Evolutionary conservation across 2,888 invertebrate species (phyloP), one percentile per base, ranked within the genome.

Genomic region (Onthophagus sagittarius): DNA sequence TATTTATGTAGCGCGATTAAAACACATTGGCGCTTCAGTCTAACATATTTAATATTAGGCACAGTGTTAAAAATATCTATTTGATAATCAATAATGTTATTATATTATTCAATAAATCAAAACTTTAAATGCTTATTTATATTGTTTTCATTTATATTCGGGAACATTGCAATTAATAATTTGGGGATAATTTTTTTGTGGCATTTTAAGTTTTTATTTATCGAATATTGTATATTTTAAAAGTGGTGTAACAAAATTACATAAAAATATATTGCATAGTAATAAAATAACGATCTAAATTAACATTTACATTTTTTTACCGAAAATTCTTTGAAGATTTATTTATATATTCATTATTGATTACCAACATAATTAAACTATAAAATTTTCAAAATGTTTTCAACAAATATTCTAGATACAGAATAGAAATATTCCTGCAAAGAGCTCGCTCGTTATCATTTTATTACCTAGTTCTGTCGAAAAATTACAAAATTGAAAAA

Each of bases 401-500:
- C 79, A 83, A 83, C 83, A 82, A 82, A 83, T 80, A 79, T 77
- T 75, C 78, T 80, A 81, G 71, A 78, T 79, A 15, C 67, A 80
- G 77, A 79, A 23, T 23, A 23, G 23, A 23, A 23, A 23, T 23
- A 23, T 23, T 23, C 23, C 80, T 81, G 81, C 80, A 80, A 79
- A 79, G 77, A 76, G 39, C 39, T 78, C 78, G 23, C 23, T 23
- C 23, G 23, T 23, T 23, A 78, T 78, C 79, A 63, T 70, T 33
- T 79, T 79, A 23, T 23, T 23, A 23, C 78, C 77, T 67, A 67
- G 67, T 71, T 71, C n/a, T 72, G 9, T 72, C 74, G 69, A 73
- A 79, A 80, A 79, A 80, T 81, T 81, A 81, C 80, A 82, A 82
- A 83, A 82, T 80, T 81, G 81, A 80, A 82, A 82, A 82, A 79